Conservation (phyloP, 1,140 invertebrate genomes). For the Diachasma alloeum region DNA sequence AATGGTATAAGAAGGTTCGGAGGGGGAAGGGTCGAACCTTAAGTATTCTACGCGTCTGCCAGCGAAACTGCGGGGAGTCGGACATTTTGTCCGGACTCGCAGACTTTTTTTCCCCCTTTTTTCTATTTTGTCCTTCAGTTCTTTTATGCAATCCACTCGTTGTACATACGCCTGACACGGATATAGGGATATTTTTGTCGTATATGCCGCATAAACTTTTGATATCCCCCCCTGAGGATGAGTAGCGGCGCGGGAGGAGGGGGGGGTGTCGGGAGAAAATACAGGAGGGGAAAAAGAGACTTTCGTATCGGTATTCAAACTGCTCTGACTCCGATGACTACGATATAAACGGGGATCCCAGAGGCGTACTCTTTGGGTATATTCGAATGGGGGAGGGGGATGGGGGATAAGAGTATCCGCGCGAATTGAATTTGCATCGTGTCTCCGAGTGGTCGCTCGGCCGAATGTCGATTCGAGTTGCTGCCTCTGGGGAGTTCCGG, state of each 20-base stretch:
- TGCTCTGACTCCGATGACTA: slow-evolving; percentile 51
- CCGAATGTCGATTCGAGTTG: slow-evolving; percentile 16
- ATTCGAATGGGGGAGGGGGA: slow-evolving; percentile 34
- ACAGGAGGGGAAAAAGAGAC: background rate
- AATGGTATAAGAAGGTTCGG: background rate
- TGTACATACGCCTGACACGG: background rate
- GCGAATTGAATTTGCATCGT: slow-evolving; percentile 60
- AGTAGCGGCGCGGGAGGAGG: background rate
- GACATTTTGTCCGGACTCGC: slow-evolving; percentile 3
- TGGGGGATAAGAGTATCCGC: slow-evolving; percentile 43
- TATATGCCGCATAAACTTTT: slow-evolving; percentile 19
- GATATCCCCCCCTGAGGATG: slow-evolving; percentile 1
- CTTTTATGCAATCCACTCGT: background rate
- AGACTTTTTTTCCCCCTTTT: background rate
- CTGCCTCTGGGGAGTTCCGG: background rate
- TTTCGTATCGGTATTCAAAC: slow-evolving; percentile 58
- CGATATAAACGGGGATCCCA: slow-evolving; percentile 58
- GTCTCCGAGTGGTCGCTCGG: slow-evolving; percentile 34
- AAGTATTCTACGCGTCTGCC: slow-evolving; percentile 60
- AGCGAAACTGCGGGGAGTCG: background rate
- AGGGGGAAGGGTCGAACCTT: slow-evolving; percentile 39
- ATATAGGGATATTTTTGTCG: slow-evolving; percentile 10
- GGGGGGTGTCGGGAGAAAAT: background rate
- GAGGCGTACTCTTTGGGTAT: slow-evolving; percentile 42
- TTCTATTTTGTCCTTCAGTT: background rate